phyloP scores from a whole-genome alignment of 2,113 vertebrate genomes.

The Saccopteryx leptura region DNA sequence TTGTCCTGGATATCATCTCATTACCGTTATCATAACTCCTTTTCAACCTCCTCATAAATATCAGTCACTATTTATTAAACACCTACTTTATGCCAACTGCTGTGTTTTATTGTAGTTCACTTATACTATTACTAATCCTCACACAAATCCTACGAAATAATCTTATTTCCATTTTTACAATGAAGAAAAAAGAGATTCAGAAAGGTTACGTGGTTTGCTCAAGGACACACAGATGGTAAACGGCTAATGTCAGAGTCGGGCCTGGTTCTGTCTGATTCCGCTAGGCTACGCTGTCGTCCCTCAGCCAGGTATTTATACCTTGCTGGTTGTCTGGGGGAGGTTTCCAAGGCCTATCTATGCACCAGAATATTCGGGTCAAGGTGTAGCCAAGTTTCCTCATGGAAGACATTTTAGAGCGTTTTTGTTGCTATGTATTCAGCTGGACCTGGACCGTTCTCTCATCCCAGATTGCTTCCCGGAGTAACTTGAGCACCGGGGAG shows the following conservation, averaged over 20 bases:
- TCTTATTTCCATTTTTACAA: background rate
- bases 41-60: background rate
- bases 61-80: background rate
- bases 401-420: conserved; percentile 56
- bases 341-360: background rate
- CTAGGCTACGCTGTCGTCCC: background rate
- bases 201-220: background rate
- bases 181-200: background rate
- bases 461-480: conserved; percentile 68
- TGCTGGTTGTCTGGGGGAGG: background rate
- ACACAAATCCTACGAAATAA: background rate
- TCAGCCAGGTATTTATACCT: background rate
- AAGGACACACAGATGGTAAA: background rate
- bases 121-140: background rate
- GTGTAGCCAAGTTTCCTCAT: background rate
- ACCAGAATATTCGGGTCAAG: background rate
- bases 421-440: conserved; percentile 45
- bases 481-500: conserved; percentile 55
- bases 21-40: background rate
- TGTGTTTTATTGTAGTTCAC: background rate
- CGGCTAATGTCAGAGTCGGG: background rate
- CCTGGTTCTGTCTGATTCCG: background rate
- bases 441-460: conserved; percentile 36
- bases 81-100: background rate
- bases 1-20: background rate